A percentile compares a stretch with the other conserved stretches of the same genome.
Conservation (phyloP, 2,113 vertebrate genomes). For the Oophaga pumilio region DNA sequence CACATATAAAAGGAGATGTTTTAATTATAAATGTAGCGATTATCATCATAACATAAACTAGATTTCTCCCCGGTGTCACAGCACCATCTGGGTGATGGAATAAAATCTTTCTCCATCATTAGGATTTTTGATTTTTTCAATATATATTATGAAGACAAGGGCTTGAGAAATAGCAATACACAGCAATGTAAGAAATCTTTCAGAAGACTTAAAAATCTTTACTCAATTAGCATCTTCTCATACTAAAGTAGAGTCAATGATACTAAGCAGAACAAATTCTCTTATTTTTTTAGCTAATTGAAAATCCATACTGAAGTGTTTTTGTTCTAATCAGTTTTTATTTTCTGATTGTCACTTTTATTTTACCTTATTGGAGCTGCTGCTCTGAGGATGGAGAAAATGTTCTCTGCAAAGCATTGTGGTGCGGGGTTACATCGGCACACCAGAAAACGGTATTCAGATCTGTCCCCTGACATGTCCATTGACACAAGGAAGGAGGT, state of each 20-base stretch:
- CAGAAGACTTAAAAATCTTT: neutral
- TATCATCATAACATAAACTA: neutral
- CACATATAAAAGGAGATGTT: neutral
- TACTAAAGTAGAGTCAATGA: neutral
- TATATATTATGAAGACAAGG: neutral
- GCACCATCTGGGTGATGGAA: conserved; percentile 11
- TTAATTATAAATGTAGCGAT: neutral
- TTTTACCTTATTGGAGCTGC: neutral
- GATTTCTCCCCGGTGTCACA: neutral
- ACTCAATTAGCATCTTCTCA: neutral
- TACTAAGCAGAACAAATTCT: neutral
- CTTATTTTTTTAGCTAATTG: neutral
- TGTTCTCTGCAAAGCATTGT: too few relatives aligned
- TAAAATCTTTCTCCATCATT: neutral
- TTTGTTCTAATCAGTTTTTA: neutral
- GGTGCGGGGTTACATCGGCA: too few relatives aligned
- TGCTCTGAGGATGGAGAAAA: neutral
- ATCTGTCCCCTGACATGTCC: too few relatives aligned
- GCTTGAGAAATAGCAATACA: neutral
- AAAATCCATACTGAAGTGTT: neutral
- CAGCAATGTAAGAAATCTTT: neutral
- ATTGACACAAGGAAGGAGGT: too few relatives aligned
- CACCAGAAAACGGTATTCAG: too few relatives aligned
- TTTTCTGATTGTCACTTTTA: neutral
- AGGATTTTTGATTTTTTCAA: neutral